Percentiles rank a stretch among this genome's conserved stretches.
These are phyloP conservation scores for Parelbella ahira DNA, from an alignment of 2,888 invertebrate genomes.

Conservation along the genomic window DNA sequence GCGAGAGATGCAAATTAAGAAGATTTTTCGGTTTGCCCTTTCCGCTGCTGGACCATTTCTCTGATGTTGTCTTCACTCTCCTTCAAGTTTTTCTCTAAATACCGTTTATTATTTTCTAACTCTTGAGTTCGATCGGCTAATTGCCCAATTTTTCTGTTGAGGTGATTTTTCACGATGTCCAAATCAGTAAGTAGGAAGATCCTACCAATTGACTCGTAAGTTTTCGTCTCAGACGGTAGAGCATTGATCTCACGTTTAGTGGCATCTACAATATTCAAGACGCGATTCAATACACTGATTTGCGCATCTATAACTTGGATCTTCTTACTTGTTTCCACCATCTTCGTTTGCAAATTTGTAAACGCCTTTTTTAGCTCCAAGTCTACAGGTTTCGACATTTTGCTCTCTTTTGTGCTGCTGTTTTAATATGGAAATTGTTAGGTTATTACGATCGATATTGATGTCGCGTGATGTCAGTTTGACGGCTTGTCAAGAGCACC, in stretches of 20 bases:
- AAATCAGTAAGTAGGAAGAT: slow-evolving; percentile 89
- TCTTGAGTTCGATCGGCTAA: slow-evolving; percentile 85
- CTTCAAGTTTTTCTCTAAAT: slow-evolving; percentile 89
- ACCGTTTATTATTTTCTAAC: slow-evolving; percentile 87
- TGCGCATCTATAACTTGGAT: slow-evolving; percentile 89
- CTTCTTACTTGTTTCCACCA: slow-evolving; percentile 90
- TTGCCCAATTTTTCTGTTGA: slow-evolving; percentile 79
- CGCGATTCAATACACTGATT: slow-evolving; percentile 84
- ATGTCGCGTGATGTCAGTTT: slow-evolving; percentile 1
- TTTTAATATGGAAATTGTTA: neutral
- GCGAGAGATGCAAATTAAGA: slow-evolving; percentile 6
- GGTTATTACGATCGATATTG: too few species aligned
- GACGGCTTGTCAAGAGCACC: neutral
- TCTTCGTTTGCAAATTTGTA: slow-evolving; percentile 88
- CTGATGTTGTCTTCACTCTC: slow-evolving; percentile 92
- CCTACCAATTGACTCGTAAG: slow-evolving; percentile 90
- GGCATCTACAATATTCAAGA: slow-evolving; percentile 85
- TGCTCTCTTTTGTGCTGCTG: slow-evolving; percentile 15
- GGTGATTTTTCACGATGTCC: slow-evolving; percentile 81
- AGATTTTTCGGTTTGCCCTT: slow-evolving; percentile 64
- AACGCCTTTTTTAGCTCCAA: slow-evolving; percentile 87
- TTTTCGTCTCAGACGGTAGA: slow-evolving; percentile 83
- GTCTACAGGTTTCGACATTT: slow-evolving; percentile 77
- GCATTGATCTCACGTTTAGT: slow-evolving; percentile 84
- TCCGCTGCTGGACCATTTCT: slow-evolving; percentile 88